phyloP scores from a whole-genome alignment of 2,113 vertebrate genomes.

The Tragelaphus imberbis region DNA sequence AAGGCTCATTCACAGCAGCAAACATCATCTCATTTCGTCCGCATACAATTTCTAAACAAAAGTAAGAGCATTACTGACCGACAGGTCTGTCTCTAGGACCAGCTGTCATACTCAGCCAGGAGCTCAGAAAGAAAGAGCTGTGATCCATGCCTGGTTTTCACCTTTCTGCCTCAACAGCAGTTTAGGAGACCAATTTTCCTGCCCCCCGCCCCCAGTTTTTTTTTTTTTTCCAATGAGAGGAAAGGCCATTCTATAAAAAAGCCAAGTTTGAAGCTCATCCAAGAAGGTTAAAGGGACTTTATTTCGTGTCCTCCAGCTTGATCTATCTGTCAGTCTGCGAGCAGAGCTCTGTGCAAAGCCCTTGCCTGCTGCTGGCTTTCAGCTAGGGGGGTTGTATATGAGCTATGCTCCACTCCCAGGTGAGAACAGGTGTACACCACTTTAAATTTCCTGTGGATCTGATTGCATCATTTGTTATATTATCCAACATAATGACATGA shows the following conservation, averaged over 20 bases:
- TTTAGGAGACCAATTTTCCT: not conserved
- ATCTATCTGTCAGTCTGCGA: slow-evolving; percentile 37
- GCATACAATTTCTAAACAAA: not conserved
- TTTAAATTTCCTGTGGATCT: slow-evolving; percentile 74
- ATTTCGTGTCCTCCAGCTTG: not conserved
- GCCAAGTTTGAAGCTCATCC: not conserved
- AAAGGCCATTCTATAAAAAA: not conserved
- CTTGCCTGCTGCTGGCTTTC: slow-evolving; percentile 47
- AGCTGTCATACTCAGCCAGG: not conserved
- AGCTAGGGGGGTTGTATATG: slow-evolving; percentile 55
- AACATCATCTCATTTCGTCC: not conserved
- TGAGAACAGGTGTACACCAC: slow-evolving; percentile 76
- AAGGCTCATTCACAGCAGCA: not conserved
- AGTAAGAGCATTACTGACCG: not conserved
- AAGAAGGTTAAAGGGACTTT: not conserved
- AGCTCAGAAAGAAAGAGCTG: not conserved
- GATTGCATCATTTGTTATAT: slow-evolving; percentile 77
- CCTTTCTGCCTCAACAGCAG: not conserved
- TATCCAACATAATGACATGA: slow-evolving; percentile 75
- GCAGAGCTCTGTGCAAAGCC: not conserved
- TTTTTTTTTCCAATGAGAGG: not conserved
- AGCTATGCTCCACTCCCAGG: slow-evolving; percentile 68
- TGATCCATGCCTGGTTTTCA: not conserved
- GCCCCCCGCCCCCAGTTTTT: not conserved
- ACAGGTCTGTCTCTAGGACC: not conserved